A percentile compares a stretch with the other conserved stretches of the same genome.
Conservation (phyloP, 2,797 vertebrate genomes). For the Kryptolebias ocellatus region DNA sequence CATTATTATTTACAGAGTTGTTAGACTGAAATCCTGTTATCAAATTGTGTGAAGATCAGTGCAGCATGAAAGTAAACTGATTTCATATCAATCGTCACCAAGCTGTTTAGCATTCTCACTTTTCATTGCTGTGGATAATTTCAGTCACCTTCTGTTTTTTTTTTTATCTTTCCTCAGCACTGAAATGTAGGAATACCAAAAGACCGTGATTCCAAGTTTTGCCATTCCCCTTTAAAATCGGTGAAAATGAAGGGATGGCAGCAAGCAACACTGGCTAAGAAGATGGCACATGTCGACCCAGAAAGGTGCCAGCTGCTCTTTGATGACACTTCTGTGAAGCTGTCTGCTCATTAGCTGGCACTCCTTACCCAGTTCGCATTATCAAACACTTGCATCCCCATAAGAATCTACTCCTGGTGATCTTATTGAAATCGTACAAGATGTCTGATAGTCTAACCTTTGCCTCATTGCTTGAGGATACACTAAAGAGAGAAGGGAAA, state of each 20-base stretch:
- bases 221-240: constrained; percentile 45
- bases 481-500: constrained; percentile 16
- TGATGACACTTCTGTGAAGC: constrained; percentile 78
- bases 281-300: constrained; percentile 72
- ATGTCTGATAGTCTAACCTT: constrained; percentile 67
- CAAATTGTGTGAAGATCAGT: constrained; percentile 66
- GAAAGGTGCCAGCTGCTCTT: constrained; percentile 76
- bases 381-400: constrained; percentile 73
- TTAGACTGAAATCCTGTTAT: constrained; percentile 58
- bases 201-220: constrained; percentile 35
- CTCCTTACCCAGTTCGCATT: constrained; percentile 66
- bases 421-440: constrained; percentile 68
- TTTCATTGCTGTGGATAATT: constrained; percentile 37
- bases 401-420: constrained; percentile 69
- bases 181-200: constrained; percentile 53
- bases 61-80: constrained; percentile 63
- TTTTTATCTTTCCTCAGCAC: constrained; percentile 25
- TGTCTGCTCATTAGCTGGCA: constrained; percentile 78
- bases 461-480: constrained; percentile 42
- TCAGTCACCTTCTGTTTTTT: constrained; percentile 27
- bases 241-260: constrained; percentile 50
- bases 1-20: constrained; percentile 58
- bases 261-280: constrained; percentile 57
- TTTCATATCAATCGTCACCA: constrained; percentile 60
- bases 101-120: constrained; percentile 41